A percentile compares a stretch with the other conserved stretches of the same genome.
Conservation (phyloP, 2,888 invertebrate species). For the Microctonus hyperodae region DNA sequence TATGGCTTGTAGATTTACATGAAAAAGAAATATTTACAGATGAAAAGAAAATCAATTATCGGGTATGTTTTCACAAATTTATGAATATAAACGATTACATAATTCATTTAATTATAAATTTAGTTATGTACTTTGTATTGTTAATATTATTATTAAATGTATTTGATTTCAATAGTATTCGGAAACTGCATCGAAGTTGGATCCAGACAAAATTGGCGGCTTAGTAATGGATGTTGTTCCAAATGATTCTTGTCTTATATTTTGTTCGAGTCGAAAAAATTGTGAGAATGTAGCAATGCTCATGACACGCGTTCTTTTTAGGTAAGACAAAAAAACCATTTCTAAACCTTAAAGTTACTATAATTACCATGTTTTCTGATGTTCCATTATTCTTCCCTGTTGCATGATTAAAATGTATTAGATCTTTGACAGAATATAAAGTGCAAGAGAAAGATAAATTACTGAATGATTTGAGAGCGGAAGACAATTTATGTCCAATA, state of each 20-base stretch:
- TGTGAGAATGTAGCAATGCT: conserved; percentile 89
- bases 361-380: background rate
- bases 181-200: conserved; percentile 67
- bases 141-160: background rate
- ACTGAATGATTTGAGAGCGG: conserved; percentile 70
- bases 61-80: conserved; percentile 67
- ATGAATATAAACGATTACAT: too few species aligned
- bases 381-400: conserved; percentile 8
- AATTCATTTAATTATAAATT: too few species aligned
- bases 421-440: conserved; percentile 67
- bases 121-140: too few species aligned
- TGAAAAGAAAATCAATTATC: conserved; percentile 65
- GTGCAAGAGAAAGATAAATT: conserved; percentile 69
- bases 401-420: conserved; percentile 47
- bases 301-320: conserved; percentile 71
- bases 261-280: conserved; percentile 92
- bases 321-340: conserved; percentile 47
- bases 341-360: too few species aligned
- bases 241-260: conserved; percentile 81
- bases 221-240: conserved; percentile 85
- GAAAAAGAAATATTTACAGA: conserved; percentile 67
- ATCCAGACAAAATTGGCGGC: conserved; percentile 83
- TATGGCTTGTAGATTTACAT: conserved; percentile 67
- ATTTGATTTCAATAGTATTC: conserved; percentile 67
- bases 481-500: conserved; percentile 72